Evolutionary conservation across 2,113 vertebrate genomes (phyloP).

Genomic region (Natator depressus): DNA sequence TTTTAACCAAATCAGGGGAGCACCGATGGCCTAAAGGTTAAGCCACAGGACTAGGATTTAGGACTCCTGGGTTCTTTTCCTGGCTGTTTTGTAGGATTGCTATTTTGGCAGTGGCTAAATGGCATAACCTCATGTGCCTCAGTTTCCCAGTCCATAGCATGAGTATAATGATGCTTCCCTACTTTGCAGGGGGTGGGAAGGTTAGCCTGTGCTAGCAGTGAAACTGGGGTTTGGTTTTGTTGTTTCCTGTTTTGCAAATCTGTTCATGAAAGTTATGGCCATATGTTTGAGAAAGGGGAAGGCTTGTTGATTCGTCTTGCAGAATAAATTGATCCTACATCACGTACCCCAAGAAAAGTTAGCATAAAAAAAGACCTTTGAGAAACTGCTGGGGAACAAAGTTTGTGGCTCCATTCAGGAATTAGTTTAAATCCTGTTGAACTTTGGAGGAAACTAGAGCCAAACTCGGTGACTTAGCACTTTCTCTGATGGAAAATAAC

Average conservation of each 20-base stretch:
- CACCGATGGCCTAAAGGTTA: neutral
- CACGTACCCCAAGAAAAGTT: neutral
- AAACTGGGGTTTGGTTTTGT: neutral
- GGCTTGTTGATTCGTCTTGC: neutral
- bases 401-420: neutral
- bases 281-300: neutral
- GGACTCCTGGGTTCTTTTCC: rapidly evolving
- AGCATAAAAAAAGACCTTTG: neutral
- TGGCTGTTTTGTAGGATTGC: neutral
- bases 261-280: neutral
- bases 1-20: neutral
- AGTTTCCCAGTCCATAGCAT: neutral
- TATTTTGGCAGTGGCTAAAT: neutral
- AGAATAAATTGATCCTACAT: neutral
- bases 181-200: neutral
- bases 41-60: neutral
- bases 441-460: neutral
- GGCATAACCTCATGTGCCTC: neutral
- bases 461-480: neutral
- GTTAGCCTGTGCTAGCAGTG: rapidly evolving
- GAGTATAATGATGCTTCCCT: neutral
- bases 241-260: neutral
- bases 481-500: neutral
- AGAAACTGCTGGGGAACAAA: neutral
- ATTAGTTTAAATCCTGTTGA: neutral